Evolutionary conservation across 64 coral and sea anemone species (phyloP).

Genomic region (Anthopleura sola): DNA sequence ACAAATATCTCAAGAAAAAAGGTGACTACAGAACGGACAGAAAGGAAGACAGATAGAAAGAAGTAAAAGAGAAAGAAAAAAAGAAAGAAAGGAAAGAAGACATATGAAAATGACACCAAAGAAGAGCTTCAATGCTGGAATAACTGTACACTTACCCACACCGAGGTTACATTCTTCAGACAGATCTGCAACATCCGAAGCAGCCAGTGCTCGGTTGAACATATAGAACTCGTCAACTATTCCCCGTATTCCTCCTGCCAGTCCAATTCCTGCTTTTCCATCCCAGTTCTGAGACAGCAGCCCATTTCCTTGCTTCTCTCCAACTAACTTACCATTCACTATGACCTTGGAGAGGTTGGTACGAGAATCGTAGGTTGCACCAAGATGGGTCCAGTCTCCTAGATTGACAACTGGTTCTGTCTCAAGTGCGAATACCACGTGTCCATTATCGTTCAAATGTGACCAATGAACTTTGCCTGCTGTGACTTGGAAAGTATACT

Average conservation of each 20-base stretch:
- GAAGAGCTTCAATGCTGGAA: background rate
- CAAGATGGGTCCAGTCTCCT: conserved; percentile 77
- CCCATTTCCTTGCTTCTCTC: conserved; percentile 70
- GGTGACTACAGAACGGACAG: background rate
- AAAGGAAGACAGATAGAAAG: background rate
- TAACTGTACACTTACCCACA: conserved; percentile 43
- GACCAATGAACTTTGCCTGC: conserved; percentile 81
- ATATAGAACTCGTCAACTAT: conserved; percentile 93
- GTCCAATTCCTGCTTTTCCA: conserved; percentile 73
- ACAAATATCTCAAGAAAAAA: background rate
- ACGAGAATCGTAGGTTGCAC: conserved; percentile 85
- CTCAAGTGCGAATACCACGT: conserved; percentile 79
- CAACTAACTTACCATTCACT: conserved; percentile 75
- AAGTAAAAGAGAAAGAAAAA: too few relatives aligned
- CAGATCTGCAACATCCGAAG: conserved; percentile 70
- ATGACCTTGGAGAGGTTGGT: conserved; percentile 82
- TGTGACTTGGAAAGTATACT: conserved; percentile 65
- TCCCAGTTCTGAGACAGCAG: conserved; percentile 91
- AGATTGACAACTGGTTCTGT: conserved; percentile 64
- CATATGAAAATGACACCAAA: background rate
- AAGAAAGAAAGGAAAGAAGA: too few relatives aligned
- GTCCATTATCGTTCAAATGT: conserved; percentile 74
- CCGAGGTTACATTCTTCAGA: conserved; percentile 78
- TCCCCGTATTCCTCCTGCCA: conserved; percentile 70
- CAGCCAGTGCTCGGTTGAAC: conserved; percentile 80